Conservation (phyloP, 2,113 vertebrate species). For the Hoplias malabaricus region DNA sequence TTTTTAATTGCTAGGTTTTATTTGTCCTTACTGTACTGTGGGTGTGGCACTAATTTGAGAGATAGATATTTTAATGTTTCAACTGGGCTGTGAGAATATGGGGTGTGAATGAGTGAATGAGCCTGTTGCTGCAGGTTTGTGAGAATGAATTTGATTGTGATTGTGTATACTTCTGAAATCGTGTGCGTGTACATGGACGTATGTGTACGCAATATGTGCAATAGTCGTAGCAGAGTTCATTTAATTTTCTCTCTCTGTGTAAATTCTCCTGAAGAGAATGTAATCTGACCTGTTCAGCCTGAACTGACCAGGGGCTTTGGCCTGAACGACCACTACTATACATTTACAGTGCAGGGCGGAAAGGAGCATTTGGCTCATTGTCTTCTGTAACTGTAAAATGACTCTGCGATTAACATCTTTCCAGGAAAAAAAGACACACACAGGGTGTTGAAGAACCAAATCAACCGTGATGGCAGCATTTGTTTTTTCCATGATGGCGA, state of each 20-base stretch:
- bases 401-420: not conserved
- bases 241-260: not conserved
- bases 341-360: not conserved
- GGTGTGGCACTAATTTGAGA: conserved; percentile 59
- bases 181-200: not conserved
- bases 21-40: conserved; percentile 64
- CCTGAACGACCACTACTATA: not conserved
- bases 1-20: conserved; percentile 42
- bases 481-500: not conserved
- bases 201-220: conserved; percentile 28
- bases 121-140: conserved; percentile 18
- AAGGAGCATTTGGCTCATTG: not conserved
- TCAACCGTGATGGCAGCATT: not conserved
- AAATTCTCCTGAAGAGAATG: not conserved
- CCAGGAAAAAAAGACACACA: not conserved
- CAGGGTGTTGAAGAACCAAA: not conserved
- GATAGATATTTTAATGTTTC: conserved; percentile 30
- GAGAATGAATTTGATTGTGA: not conserved
- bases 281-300: not conserved
- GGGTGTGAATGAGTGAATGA: not conserved
- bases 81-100: not conserved
- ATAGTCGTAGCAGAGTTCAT: conserved; percentile 11
- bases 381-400: not conserved
- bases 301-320: not conserved
- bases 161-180: not conserved